These are phyloP conservation scores for Cheilosia variabilis DNA, from an alignment of 2,888 invertebrate species.

Conservation along the genomic window DNA sequence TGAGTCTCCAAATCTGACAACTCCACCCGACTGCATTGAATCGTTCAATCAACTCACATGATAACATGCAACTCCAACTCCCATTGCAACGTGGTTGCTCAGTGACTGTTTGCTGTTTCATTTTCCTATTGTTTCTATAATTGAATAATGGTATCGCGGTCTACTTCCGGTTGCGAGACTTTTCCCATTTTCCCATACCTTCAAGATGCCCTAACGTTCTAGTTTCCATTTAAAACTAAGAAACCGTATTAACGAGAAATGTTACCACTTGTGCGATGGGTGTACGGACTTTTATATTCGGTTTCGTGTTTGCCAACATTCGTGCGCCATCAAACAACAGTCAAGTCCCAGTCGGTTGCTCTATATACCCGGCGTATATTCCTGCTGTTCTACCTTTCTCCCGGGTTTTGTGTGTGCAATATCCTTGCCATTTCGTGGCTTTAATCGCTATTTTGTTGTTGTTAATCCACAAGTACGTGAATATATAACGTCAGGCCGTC, in stretches of 20 bases:
- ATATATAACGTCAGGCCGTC: constrained; percentile 35
- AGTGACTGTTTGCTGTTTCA: constrained; percentile 15
- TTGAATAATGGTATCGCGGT: constrained; percentile 39
- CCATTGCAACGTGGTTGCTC: constrained; percentile 10
- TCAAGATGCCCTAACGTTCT: constrained; percentile 48
- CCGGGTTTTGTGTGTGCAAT: constrained; percentile 46
- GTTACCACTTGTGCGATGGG: constrained; percentile 50
- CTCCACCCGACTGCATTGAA: background rate
- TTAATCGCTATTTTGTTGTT: constrained; percentile 64
- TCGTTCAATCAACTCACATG: constrained; percentile 4
- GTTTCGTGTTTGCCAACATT: constrained; percentile 68
- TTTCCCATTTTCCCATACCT: constrained; percentile 15
- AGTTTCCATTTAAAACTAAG: constrained; percentile 53
- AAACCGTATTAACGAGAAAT: constrained; percentile 48
- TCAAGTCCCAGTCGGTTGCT: constrained; percentile 17
- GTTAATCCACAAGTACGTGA: constrained; percentile 55
- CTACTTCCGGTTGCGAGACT: constrained; percentile 43
- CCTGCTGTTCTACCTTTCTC: constrained; percentile 5
- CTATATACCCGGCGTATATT: background rate
- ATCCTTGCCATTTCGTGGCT: constrained; percentile 73
- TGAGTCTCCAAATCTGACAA: constrained; percentile 4
- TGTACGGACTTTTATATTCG: constrained; percentile 52
- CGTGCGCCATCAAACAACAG: constrained; percentile 62
- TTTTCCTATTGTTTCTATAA: constrained; percentile 20
- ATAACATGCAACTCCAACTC: constrained; percentile 1